Base-by-base conservation (phyloP, 2,888 invertebrate species). In the Elysia crispata region DNA sequence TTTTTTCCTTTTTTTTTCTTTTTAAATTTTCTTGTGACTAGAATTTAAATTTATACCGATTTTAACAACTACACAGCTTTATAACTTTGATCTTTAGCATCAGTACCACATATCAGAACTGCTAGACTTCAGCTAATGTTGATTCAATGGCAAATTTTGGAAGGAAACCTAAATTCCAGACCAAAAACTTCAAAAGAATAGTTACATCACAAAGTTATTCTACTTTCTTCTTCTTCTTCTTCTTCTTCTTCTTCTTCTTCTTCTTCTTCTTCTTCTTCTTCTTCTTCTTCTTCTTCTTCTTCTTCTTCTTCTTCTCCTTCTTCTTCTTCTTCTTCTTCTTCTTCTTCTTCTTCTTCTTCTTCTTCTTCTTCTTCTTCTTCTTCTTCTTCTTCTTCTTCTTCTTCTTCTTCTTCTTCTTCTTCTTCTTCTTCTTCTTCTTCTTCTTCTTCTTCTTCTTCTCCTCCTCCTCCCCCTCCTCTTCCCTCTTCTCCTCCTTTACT, bases 321-420 rank as follows among this genome's bases (percentile, higher is more conserved):
- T 11, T 31, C 66, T 23, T 1, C 3, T 23, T 23, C 49, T 66
- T 50, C 13, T 66, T 18, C 49, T 49, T 28, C 18, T 5, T n/a
- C 25, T 49, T 41, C 25, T 66, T 15, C 20, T 23, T 49, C 8
- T 49, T 8, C 20, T 30, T 23, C 30, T 30, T 62, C 30, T 28
- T 50, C 41, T 18, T n/a, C 23, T 72, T 75, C 33, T 20, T 20
- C 33, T 15, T 25, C 49, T 25, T 31, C 69, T n/a, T 18, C 0
- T 20, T 70, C 69, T 76, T 70, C 54, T 28, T 72, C 30, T 67
- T 72, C 28, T 30, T 79, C 54, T 62, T 79, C n/a, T 50, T 64
- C 41, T 33, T 76, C 23, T 60, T 79, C 20, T 1, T 3, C 31
- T 31, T 79, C 33, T 31, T n/a, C 30, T 57, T 79, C 31, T 31